These are phyloP conservation scores for Coenonympha arcania DNA, from an alignment of 2,888 invertebrate genomes.

Conservation along the genomic window DNA sequence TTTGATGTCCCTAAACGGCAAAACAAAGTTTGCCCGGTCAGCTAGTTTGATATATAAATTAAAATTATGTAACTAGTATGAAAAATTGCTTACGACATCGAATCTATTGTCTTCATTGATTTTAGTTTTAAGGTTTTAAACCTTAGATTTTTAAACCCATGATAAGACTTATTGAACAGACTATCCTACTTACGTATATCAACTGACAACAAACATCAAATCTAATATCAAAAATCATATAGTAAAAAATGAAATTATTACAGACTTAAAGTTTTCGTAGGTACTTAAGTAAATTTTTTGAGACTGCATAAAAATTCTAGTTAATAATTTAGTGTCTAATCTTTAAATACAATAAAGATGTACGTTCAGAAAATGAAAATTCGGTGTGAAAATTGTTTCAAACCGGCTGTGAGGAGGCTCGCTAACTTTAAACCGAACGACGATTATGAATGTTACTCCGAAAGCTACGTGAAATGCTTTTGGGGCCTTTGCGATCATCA, in stretches of 20 bases:
- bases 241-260: background rate
- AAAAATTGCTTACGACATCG: too few species aligned
- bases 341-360: too few species aligned
- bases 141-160: too few species aligned
- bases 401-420: constrained; percentile 41
- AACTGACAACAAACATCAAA: background rate
- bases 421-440: constrained; percentile 44
- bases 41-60: too few species aligned
- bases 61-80: too few species aligned
- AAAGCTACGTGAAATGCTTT: constrained; percentile 60
- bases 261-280: background rate
- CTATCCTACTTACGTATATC: too few species aligned
- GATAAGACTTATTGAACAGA: too few species aligned
- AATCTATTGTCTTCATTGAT: too few species aligned
- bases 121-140: too few species aligned
- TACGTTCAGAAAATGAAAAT: constrained; percentile 31
- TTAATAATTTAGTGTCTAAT: too few species aligned
- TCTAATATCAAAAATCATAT: background rate
- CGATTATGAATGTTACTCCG: constrained; percentile 53
- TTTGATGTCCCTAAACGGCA: too few species aligned
- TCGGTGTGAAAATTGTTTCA: constrained; percentile 44
- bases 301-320: constrained; percentile 15
- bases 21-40: too few species aligned
- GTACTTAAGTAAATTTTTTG: background rate
- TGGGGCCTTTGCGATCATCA: constrained; percentile 59